Base-by-base conservation (phyloP, 1,140 invertebrate genomes). In the Cydia amplana region DNA sequence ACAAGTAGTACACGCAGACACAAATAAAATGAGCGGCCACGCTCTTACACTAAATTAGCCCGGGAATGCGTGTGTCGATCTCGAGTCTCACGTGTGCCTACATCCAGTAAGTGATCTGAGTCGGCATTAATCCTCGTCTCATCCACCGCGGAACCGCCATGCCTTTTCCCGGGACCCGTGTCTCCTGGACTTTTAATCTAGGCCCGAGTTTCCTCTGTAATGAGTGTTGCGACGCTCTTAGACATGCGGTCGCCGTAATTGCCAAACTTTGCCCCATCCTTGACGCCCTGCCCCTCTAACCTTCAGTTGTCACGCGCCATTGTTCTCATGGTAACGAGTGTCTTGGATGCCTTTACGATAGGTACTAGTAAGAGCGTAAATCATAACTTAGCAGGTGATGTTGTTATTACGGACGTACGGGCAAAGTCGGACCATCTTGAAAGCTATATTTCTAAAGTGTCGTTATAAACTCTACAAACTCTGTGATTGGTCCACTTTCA, bases 201-300 rank as follows among this genome's bases (percentile, higher is more conserved):
- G 87, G 84, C 86, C 85, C 82, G 83, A 87, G 85, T 90, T 90
- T 87, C 79, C 85, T 84, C 82, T 79, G 88, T 91, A 92, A 91
- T 91, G 89, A 91, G 89, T 87, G 89, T 91, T 89, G 88, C 88
- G 83, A 82, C 87, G 87, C 89, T 91, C 86, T 88, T 87, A 91
- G 90, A 93, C 90, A 89, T 91, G 91, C 88, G 91, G 91, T 91
- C 89, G 85, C 87, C 88, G 83, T 92, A 92, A 92, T 92, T 92
- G 89, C 91, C 90, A 91, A 92, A 92, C 89, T 92, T 92, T 89
- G 84, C 79, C 81, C 78, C 82, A 82, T 78, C 84, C 85, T 78
- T 74, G 78, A 81, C 75, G 72, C 84, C 80, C 82, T 82, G 77
- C 72, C 70, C 83, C 83, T 70, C 65, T 40, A 70, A 36, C 82